Evolutionary conservation across 2,888 invertebrate genomes (phyloP).

Genomic region (Orthonevra nobilis): DNA sequence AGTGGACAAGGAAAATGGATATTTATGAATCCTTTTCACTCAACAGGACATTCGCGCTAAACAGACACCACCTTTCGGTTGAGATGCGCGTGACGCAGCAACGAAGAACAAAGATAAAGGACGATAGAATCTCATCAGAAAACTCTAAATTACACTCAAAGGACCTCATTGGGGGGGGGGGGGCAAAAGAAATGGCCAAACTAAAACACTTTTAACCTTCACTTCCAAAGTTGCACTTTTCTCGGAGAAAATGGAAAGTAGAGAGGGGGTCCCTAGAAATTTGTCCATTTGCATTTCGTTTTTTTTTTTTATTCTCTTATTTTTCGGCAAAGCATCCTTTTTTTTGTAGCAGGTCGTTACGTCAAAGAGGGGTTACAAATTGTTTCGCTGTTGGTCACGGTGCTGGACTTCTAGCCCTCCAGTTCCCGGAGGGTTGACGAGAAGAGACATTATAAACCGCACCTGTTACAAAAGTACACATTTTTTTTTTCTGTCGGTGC

Average conservation of each 20-base stretch:
- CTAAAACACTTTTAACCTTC: slow-evolving; percentile 23
- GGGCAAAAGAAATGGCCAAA: not conserved
- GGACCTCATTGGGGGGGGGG: not conserved
- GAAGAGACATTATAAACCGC: slow-evolving; percentile 58
- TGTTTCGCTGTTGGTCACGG: slow-evolving; percentile 43
- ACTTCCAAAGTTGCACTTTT: too few relatives aligned
- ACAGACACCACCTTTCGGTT: slow-evolving; percentile 37
- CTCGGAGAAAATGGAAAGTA: not conserved
- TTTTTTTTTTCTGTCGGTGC: too few relatives aligned
- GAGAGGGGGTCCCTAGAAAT: slow-evolving; percentile 9
- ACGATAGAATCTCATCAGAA: slow-evolving; percentile 11
- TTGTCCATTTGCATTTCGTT: slow-evolving; percentile 38
- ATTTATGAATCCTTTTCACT: slow-evolving; percentile 65
- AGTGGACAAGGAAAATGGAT: slow-evolving; percentile 53
- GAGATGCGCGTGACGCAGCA: slow-evolving; percentile 3
- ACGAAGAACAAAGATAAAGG: not conserved
- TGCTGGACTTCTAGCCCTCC: too few relatives aligned
- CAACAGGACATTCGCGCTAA: slow-evolving; percentile 38
- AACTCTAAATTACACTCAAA: slow-evolving; percentile 46
- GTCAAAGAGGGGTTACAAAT: slow-evolving; percentile 55
- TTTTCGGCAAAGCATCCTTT: too few relatives aligned
- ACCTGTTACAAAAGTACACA: slow-evolving; percentile 58
- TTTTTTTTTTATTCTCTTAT: slow-evolving; percentile 4
- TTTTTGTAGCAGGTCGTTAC: slow-evolving; percentile 57
- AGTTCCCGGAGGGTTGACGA: not conserved